Percentiles rank a stretch among this genome's conserved stretches.
These are phyloP conservation scores for Erpornis zantholeuca DNA, from an alignment of 2,113 vertebrate genomes.

Conservation along the genomic window DNA sequence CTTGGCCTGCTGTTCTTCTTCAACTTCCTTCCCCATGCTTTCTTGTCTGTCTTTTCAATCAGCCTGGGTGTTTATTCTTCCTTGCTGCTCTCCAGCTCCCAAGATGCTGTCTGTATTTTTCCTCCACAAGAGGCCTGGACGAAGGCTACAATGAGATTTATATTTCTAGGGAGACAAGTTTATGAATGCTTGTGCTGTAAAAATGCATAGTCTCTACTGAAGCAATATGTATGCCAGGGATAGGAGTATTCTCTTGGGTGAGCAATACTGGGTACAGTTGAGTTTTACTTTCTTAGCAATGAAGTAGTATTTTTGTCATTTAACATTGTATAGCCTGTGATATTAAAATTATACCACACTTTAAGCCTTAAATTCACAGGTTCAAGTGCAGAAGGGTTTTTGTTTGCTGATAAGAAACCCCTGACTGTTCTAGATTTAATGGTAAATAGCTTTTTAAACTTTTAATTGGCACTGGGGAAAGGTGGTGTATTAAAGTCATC, in stretches of 20 bases:
- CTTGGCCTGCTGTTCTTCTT: not conserved
- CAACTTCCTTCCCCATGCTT: not conserved
- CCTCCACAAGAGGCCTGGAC: not conserved
- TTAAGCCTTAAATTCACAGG: not conserved
- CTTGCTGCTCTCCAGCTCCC: not conserved
- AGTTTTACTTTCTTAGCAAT: not conserved
- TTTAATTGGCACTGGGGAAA: not conserved
- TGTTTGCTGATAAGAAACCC: not conserved
- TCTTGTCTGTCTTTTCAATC: not conserved
- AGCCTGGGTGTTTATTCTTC: not conserved
- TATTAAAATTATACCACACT: not conserved
- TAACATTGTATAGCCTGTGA: not conserved
- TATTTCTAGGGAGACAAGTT: not conserved
- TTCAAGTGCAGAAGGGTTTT: not conserved
- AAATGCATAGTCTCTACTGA: not conserved
- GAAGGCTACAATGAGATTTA: not conserved
- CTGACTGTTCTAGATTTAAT: not conserved
- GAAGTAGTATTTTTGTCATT: not conserved
- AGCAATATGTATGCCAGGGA: not conserved
- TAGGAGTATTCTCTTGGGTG: not conserved
- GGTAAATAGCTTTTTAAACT: not conserved
- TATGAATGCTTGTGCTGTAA: not conserved
- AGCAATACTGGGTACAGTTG: not conserved
- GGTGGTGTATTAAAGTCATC: not conserved
- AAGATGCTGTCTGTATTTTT: not conserved